phyloP scores from a whole-genome alignment of 2,113 vertebrate species.

The Sapajus apella region DNA sequence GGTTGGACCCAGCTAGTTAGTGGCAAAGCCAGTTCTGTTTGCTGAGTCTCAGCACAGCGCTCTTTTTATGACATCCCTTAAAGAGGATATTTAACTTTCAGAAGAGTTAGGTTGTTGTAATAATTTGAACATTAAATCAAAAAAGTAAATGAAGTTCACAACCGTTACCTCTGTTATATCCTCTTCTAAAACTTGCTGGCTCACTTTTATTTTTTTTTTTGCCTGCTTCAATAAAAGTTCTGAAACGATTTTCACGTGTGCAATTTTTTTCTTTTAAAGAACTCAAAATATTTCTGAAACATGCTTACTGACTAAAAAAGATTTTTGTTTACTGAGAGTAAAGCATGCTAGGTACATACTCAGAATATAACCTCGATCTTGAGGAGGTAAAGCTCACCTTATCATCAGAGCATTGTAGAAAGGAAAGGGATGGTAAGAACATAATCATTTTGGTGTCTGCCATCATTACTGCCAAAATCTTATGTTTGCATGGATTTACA shows the following conservation, averaged over 20 bases:
- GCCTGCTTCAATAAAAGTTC: neutral
- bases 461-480: neutral
- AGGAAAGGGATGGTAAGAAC: neutral
- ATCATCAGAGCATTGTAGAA: neutral
- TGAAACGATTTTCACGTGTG: neutral
- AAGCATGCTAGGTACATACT: neutral
- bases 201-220: neutral
- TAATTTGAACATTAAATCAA: neutral
- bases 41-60: neutral
- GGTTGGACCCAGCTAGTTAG: neutral
- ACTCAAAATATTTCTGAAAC: neutral
- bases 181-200: neutral
- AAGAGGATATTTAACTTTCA: slow-evolving; percentile 5
- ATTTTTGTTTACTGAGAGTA: neutral
- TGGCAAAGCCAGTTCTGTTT: neutral
- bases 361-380: neutral
- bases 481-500: neutral
- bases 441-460: neutral
- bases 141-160: slow-evolving; percentile 21
- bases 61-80: neutral
- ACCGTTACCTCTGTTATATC: neutral
- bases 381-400: neutral
- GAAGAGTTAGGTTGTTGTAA: slow-evolving; percentile 5
- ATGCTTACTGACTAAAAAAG: neutral
- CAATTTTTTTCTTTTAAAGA: neutral